These are phyloP conservation scores for Drosophila nr. medialis DNA, from an alignment of 2,888 invertebrate genomes.

Conservation along the genomic window DNA sequence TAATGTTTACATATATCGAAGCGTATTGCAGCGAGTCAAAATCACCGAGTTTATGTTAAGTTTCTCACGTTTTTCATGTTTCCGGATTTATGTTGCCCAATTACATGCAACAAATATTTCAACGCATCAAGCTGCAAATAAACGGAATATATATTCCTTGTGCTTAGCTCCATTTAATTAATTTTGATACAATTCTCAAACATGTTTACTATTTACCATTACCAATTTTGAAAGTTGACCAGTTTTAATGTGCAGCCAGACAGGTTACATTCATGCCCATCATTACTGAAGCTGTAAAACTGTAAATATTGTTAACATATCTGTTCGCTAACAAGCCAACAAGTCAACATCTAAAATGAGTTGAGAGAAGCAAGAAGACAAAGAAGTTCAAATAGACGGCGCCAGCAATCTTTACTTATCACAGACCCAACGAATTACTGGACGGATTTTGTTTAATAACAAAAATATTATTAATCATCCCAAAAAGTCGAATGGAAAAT, in stretches of 20 bases:
- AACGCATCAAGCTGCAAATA: constrained; percentile 4
- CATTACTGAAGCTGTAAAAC: constrained; percentile 42
- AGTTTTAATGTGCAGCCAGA: constrained; percentile 1
- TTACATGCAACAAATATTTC: constrained; percentile 48
- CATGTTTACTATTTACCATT: not conserved
- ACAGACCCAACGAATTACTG: constrained; percentile 39
- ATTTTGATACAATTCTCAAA: not conserved
- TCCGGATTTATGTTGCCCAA: constrained; percentile 72
- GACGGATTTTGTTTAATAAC: constrained; percentile 50
- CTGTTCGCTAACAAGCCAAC: constrained; percentile 71
- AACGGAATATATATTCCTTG: not conserved
- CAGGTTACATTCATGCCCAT: constrained; percentile 38
- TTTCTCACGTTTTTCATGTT: constrained; percentile 84
- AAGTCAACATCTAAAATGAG: constrained; percentile 43
- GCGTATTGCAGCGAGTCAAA: constrained; percentile 29
- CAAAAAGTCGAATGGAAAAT: constrained; percentile 53
- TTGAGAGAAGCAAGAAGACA: constrained; percentile 3
- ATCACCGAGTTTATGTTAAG: constrained; percentile 63
- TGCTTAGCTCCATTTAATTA: not conserved
- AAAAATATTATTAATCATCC: constrained; percentile 64
- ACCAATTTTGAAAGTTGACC: constrained; percentile 13
- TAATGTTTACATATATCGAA: constrained; percentile 45
- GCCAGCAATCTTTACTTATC: constrained; percentile 64
- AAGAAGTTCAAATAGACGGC: constrained; percentile 49
- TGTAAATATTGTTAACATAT: constrained; percentile 68